These are phyloP conservation scores for Bradypodion pumilum DNA, from an alignment of 2,797 vertebrate species.

Conservation along the genomic window DNA sequence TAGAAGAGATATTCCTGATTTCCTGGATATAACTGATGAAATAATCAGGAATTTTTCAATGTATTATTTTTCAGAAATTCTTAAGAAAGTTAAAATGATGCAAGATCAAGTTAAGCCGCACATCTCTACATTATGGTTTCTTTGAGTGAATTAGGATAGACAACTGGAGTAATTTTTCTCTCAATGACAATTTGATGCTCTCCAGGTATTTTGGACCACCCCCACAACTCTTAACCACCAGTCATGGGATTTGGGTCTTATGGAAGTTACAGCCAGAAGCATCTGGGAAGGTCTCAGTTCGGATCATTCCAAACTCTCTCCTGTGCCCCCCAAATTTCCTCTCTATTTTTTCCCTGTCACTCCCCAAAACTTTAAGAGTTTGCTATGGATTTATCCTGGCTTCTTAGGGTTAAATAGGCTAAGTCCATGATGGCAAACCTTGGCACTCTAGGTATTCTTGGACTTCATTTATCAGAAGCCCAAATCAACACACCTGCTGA, in stretches of 20 bases:
- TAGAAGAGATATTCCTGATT: not conserved
- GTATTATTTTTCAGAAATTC: no score
- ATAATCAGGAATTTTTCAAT: not conserved
- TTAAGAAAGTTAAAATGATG: no score
- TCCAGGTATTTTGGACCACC: not conserved
- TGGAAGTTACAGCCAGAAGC: not conserved
- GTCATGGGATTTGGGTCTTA: not conserved
- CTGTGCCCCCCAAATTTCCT: not conserved
- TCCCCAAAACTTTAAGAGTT: not conserved
- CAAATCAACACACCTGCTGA: no score
- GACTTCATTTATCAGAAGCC: no score
- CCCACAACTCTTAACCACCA: not conserved
- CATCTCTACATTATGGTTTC: no score
- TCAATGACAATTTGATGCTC: no score
- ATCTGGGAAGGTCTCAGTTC: not conserved
- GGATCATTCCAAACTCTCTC: not conserved
- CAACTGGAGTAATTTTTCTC: no score
- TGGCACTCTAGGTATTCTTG: no score
- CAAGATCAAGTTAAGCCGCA: no score
- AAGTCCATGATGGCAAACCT: no score
- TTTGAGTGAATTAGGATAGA: no score
- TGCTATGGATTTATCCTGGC: not conserved
- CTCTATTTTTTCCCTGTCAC: not conserved
- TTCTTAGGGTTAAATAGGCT: not conserved
- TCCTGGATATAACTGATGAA: not conserved